These are phyloP conservation scores for Phocoena phocoena DNA, from an alignment of 2,113 vertebrate genomes.

Conservation along the genomic window DNA sequence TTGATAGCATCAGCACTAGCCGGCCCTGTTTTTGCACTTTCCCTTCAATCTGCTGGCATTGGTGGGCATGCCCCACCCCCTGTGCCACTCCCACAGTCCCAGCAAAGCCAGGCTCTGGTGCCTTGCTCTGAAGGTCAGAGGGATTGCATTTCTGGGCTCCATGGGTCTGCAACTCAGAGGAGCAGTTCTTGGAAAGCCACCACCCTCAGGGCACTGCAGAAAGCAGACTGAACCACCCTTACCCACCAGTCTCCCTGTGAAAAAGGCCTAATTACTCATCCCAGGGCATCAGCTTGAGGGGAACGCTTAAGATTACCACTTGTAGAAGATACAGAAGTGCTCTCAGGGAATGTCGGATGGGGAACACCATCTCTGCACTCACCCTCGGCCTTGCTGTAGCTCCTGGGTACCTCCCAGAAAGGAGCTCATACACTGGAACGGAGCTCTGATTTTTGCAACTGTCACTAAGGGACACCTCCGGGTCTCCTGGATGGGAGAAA, in stretches of 20 bases:
- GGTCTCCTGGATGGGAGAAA: neutral
- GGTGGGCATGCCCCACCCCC: neutral
- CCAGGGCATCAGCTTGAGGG: neutral
- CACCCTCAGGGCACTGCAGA: neutral
- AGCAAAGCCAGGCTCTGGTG: neutral
- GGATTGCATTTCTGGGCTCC: neutral
- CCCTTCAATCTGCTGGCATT: neutral
- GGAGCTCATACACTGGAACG: neutral
- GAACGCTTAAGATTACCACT: neutral
- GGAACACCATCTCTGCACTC: neutral
- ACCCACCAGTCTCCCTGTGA: neutral
- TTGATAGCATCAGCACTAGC: no score
- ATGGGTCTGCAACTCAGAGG: neutral
- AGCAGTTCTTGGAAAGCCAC: neutral
- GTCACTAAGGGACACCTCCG: neutral
- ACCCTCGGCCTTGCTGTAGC: neutral
- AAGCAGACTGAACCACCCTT: neutral
- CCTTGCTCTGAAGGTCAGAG: neutral
- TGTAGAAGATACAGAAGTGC: neutral
- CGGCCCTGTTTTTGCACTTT: neutral
- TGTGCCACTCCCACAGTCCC: neutral
- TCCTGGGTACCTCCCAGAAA: neutral
- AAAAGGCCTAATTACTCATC: neutral
- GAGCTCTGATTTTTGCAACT: neutral
- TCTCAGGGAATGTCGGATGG: neutral